These are phyloP conservation scores for Dendrolimus pini DNA, from an alignment of 2,888 invertebrate species.

Conservation along the genomic window DNA sequence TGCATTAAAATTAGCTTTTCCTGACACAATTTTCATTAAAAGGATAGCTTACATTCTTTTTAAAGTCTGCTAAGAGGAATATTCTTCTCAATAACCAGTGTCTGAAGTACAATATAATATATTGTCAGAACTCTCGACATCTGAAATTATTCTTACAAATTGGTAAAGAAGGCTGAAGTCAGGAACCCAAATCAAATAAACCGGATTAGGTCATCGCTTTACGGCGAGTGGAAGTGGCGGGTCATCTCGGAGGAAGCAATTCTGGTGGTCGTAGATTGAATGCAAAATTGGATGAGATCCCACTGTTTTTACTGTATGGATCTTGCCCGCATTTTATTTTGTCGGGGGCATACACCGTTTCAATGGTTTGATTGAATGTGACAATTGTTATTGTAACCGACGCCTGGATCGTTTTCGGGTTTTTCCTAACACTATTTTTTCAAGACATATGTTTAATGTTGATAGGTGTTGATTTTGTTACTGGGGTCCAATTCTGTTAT, in stretches of 20 bases:
- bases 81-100: too few species aligned
- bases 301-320: slow-evolving; percentile 68
- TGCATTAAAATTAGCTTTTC: too few species aligned
- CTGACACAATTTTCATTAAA: too few species aligned
- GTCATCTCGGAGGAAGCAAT: slow-evolving; percentile 72
- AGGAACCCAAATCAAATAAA: slow-evolving; percentile 72
- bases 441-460: slow-evolving; percentile 30
- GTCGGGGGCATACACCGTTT: slow-evolving; percentile 51
- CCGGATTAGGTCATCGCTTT: slow-evolving; percentile 74
- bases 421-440: slow-evolving; percentile 39
- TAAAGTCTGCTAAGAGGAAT: slow-evolving; percentile 10
- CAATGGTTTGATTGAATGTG: slow-evolving; percentile 71
- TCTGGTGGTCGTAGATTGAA: slow-evolving; percentile 74
- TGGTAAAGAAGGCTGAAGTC: slow-evolving; percentile 59
- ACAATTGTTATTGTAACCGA: slow-evolving; percentile 66
- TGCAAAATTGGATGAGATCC: slow-evolving; percentile 75
- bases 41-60: not conserved
- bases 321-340: slow-evolving; percentile 59
- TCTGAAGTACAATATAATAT: too few species aligned
- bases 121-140: slow-evolving; percentile 16
- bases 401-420: slow-evolving; percentile 37
- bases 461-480: not conserved
- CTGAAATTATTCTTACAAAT: slow-evolving; percentile 49
- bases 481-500: not conserved
- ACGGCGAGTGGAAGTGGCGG: slow-evolving; percentile 68